Percentiles rank a stretch among this genome's conserved stretches.
Conservation (phyloP, 2,113 vertebrate genomes). For the Aspidoscelis tigris region DNA sequence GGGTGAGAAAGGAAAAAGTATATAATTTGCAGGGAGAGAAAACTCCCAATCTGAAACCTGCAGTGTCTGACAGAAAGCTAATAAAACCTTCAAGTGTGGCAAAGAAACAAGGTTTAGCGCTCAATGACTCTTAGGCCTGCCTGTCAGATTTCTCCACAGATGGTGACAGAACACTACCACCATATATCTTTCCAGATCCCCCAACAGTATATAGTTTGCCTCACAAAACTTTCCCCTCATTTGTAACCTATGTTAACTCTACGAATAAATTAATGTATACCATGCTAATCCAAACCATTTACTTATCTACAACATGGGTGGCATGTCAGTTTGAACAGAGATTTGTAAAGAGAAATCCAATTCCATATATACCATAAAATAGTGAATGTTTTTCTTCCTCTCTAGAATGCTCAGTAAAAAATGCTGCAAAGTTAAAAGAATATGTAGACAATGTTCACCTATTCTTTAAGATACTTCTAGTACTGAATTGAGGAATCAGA, state of each 20-base stretch:
- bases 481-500: background rate
- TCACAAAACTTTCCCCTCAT: slow-evolving; percentile 7
- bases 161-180: background rate
- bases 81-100: slow-evolving; percentile 55
- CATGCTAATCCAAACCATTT: slow-evolving; percentile 5
- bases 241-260: slow-evolving; percentile 39
- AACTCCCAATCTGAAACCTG: slow-evolving; percentile 33
- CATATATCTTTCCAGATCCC: accelerated
- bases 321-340: accelerated
- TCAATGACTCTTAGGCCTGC: slow-evolving; percentile 27
- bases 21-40: background rate
- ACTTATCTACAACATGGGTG: slow-evolving; percentile 20
- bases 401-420: background rate
- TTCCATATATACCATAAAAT: background rate
- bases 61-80: slow-evolving; percentile 42
- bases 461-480: background rate
- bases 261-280: slow-evolving; percentile 18
- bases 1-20: slow-evolving; percentile 24
- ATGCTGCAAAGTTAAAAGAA: background rate
- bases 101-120: slow-evolving; percentile 51
- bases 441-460: background rate
- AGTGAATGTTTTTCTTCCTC: slow-evolving; percentile 16
- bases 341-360: background rate
- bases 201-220: background rate
- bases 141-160: slow-evolving; percentile 38